Evolutionary conservation across 2,113 vertebrate species (phyloP).

Genomic region (Silurus glanis): DNA sequence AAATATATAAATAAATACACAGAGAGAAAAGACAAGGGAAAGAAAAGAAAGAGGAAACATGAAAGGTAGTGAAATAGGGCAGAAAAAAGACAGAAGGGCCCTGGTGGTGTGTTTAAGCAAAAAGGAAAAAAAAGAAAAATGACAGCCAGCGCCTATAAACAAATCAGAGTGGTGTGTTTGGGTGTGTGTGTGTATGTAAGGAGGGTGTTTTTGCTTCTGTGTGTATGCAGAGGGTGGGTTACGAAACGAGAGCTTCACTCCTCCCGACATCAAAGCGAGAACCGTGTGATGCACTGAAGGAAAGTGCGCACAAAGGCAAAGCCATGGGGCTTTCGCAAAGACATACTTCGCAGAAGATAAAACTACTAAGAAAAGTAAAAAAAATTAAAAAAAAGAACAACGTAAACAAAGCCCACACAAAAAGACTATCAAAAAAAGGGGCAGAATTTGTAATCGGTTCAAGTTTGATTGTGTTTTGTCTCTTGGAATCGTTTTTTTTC

Average conservation of each 20-base stretch:
- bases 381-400: slow-evolving; percentile 32
- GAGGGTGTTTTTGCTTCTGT: slow-evolving; percentile 22
- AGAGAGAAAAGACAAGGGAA: slow-evolving; percentile 35
- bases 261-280: slow-evolving; percentile 46
- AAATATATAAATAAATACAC: slow-evolving; percentile 13
- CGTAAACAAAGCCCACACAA: slow-evolving; percentile 44
- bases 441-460: slow-evolving; percentile 29
- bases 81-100: slow-evolving; percentile 50
- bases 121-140: slow-evolving; percentile 35
- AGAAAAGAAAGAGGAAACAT: slow-evolving; percentile 37
- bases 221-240: slow-evolving; percentile 39
- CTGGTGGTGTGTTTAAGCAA: slow-evolving; percentile 41
- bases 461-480: background rate
- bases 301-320: slow-evolving; percentile 44
- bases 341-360: slow-evolving; percentile 34
- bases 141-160: slow-evolving; percentile 43
- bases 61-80: slow-evolving; percentile 54
- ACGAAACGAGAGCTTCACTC: slow-evolving; percentile 40
- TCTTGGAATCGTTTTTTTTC: slow-evolving; percentile 4
- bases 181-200: slow-evolving; percentile 28
- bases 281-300: slow-evolving; percentile 35
- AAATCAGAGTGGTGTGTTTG: slow-evolving; percentile 37
- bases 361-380: slow-evolving; percentile 41
- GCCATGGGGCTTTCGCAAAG: slow-evolving; percentile 7
- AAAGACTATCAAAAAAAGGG: background rate